Evolutionary conservation across 2,113 vertebrate genomes (phyloP), one percentile per base, ranked within the genome.

Genomic region (Lagenorhynchus albirostris): DNA sequence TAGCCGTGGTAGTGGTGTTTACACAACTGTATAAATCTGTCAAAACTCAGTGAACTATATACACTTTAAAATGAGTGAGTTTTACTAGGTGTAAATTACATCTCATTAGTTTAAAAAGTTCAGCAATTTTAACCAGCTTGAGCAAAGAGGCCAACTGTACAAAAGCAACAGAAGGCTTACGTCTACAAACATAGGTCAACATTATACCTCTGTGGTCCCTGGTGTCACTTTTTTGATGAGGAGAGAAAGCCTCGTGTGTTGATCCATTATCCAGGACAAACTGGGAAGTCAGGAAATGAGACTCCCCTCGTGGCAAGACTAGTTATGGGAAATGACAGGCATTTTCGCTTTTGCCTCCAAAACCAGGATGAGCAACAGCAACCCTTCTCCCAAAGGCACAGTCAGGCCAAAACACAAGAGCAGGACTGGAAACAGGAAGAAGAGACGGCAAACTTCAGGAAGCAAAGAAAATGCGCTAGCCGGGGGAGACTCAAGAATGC

Each of bases 141-240:
- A 36, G 58, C 65, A 44, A 9, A 67, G 33, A 79, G 15, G 50
- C 12, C 29, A 13, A 70, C 23, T 38, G 47, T 8, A 70, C 36
- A n/a, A 55, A 80, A 41, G 81, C 25, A n/a, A 3, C 11, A 12
- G n/a, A 44, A 31, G 58, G 18, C 33, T 58, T 33, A 38, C 15
- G 2, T 2, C 12, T 31, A 36, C 5, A 73, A 15, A 62, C 29
- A 4, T 0, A 0, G 36, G 81, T 0, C 36, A 18, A 2, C 20
- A 0, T 0, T 5, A 9, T 11, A 8, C 17, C 17, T 58, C 55
- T 2, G 53, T 2, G 26, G 55, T 1, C 44, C 76, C 47, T 0
- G 1, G 17, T 21, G 60, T 12, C 41, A 18, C 62, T 33, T 20
- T 7, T 25, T 0, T 29, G 5, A 26, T 9, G n/a, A 44, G 41